Evolutionary conservation across 1,140 invertebrate genomes (phyloP).

Genomic region (Heliconius hewitsoni): DNA sequence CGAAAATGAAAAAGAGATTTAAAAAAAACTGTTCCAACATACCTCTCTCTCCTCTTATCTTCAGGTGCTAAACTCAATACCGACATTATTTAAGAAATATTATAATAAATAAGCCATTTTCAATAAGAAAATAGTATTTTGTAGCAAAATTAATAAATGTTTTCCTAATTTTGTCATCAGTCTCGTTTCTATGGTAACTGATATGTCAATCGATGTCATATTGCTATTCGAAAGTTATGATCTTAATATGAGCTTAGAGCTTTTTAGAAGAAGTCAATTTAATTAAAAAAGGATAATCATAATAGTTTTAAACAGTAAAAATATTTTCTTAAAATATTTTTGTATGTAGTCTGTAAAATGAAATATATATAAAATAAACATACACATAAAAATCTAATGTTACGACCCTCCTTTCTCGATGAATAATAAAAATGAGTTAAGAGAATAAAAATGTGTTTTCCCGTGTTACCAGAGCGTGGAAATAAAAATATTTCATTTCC

Average conservation of each 20-base stretch:
- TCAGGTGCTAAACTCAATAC: constrained; percentile 73
- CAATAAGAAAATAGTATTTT: constrained; percentile 48
- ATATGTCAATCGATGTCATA: constrained; percentile 32
- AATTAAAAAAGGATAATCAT: not conserved
- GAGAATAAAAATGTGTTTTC: no score
- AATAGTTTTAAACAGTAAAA: not conserved
- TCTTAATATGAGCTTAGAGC: not conserved
- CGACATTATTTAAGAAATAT: constrained; percentile 60
- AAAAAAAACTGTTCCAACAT: not conserved
- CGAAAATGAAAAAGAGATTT: no score
- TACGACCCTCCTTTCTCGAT: no score
- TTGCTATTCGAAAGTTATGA: constrained; percentile 2
- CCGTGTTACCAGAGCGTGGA: no score
- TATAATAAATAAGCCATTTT: constrained; percentile 52
- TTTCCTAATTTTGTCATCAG: constrained; percentile 50
- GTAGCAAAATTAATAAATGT: constrained; percentile 40
- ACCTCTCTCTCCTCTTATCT: constrained; percentile 77
- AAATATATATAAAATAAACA: no score
- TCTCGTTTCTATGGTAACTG: constrained; percentile 53
- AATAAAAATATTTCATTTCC: no score
- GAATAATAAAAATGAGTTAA: no score
- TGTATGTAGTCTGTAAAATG: not conserved
- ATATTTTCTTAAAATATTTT: not conserved
- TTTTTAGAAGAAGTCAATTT: not conserved
- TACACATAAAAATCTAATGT: no score